Conservation (phyloP, 2,888 invertebrate genomes). For the Pterostichus niger region DNA sequence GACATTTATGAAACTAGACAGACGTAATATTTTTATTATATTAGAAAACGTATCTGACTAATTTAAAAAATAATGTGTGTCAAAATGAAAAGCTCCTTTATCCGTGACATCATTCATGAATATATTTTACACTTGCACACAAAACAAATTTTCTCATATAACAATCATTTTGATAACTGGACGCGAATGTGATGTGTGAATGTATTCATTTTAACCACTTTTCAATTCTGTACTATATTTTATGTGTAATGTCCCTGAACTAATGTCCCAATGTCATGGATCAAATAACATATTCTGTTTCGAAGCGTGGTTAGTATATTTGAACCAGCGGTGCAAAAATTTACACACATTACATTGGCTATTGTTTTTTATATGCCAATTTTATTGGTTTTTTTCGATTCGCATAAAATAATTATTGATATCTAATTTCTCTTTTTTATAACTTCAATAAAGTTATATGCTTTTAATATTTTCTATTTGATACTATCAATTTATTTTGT, state of each 20-base stretch:
- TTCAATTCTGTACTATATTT: conserved; percentile 63
- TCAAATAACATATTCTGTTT: conserved; percentile 59
- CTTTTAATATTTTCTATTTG: conserved; percentile 20
- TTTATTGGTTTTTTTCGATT: conserved; percentile 26
- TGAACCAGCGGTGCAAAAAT: conserved; percentile 48
- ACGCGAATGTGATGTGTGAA: conserved; percentile 12
- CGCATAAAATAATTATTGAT: conserved; percentile 28
- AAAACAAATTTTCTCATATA: conserved; percentile 50
- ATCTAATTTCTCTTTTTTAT: neutral
- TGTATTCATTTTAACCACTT: conserved; percentile 50
- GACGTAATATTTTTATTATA: no score
- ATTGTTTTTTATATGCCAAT: conserved; percentile 21
- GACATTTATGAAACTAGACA: no score
- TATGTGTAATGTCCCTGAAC: conserved; percentile 66
- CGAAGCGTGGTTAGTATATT: conserved; percentile 51
- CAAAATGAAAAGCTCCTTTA: neutral
- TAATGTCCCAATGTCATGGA: conserved; percentile 58
- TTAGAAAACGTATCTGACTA: no score
- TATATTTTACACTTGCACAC: conserved; percentile 49
- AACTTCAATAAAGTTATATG: neutral
- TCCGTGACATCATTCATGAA: conserved; percentile 8
- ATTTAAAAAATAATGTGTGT: neutral
- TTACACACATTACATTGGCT: conserved; percentile 31
- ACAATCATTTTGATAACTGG: conserved; percentile 38
- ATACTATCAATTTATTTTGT: no score